phyloP scores from a whole-genome alignment of 2,113 vertebrate species.

The Dicentrarchus labrax region DNA sequence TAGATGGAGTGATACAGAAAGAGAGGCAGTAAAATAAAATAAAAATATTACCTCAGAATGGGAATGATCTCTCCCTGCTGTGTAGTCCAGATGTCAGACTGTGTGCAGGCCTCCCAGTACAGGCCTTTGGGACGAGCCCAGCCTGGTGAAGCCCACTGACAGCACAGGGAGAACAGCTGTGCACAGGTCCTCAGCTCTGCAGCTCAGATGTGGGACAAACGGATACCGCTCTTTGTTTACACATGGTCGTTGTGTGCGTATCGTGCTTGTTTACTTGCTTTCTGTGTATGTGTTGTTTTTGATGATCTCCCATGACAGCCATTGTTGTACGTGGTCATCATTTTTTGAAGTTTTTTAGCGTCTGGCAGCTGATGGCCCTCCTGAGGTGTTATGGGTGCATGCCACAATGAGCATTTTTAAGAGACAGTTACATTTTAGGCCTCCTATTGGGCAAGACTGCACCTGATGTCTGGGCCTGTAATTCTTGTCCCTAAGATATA shows the following conservation, averaged over 20 bases:
- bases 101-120: conserved; percentile 74
- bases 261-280: conserved; percentile 74
- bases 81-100: conserved; percentile 82
- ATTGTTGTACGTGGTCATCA: conserved; percentile 77
- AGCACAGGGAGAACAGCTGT: conserved; percentile 80
- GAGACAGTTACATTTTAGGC: conserved; percentile 48
- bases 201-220: conserved; percentile 79
- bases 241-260: conserved; percentile 64
- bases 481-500: conserved; percentile 4
- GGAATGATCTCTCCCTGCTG: conserved; percentile 68
- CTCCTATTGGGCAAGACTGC: conserved; percentile 56
- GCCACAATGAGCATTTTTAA: conserved; percentile 71
- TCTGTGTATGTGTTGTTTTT: conserved; percentile 73
- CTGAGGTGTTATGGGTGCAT: conserved; percentile 60
- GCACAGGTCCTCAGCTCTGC: conserved; percentile 77
- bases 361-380: conserved; percentile 77
- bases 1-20: conserved; percentile 62
- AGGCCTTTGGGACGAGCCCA: conserved; percentile 76
- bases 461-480: conserved; percentile 72
- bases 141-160: conserved; percentile 81
- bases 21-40: conserved; percentile 50
- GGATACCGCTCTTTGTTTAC: conserved; percentile 77
- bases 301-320: conserved; percentile 64
- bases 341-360: conserved; percentile 63
- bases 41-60: conserved; percentile 25